Base-by-base conservation (phyloP, 2,888 invertebrate species). In the Orchesellides sinensis region DNA sequence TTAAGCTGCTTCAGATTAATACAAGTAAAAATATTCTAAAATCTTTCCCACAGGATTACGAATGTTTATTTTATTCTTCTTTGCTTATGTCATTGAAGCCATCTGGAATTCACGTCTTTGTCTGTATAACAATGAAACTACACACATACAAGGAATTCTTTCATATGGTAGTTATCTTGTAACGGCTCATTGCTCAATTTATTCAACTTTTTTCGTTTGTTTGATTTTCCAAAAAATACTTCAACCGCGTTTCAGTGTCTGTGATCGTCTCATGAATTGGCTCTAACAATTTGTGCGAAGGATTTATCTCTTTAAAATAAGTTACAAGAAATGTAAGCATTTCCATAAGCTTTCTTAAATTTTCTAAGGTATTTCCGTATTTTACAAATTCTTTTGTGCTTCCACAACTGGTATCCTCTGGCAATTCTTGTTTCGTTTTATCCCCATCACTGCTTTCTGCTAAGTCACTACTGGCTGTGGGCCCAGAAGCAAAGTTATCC, bases 261-360 rank as follows among this genome's bases (percentile, higher is more conserved):
- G 54, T 45, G 1, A 84, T 56, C 3, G 81, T 83, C 8, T 79
- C 75, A 3, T 21, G 23, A 47, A 85, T 68, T 17, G 82, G 65
- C 29, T 75, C 40, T 0, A 85, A 32, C 68, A 84, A 32, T 81
- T 70, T 79, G 23, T 82, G 82, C 2, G 72, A 59, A 21, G 80
- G 17, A 35, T 65, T 80, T n/a, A 80, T 40, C 66, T 80, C 80
- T 45, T 27, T 19, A 23, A 80, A 80, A 27, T 65, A 80, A 29
- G 32, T 45, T 32, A 66, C 29, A 40, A 80, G 59, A 56, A 66
- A 80, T 6, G 63, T 25, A 17, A 80, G 69, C 80, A 80, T 80
- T 73, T 73, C 80, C 70, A 52, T 29, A 8, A 80, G 6, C 52
- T 21, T 72, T 29, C 47, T 40, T 29, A 65, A 66, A 35, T 80